Evolutionary conservation across 2,113 vertebrate species (phyloP).

Genomic region (Gnathonemus longibarbis): DNA sequence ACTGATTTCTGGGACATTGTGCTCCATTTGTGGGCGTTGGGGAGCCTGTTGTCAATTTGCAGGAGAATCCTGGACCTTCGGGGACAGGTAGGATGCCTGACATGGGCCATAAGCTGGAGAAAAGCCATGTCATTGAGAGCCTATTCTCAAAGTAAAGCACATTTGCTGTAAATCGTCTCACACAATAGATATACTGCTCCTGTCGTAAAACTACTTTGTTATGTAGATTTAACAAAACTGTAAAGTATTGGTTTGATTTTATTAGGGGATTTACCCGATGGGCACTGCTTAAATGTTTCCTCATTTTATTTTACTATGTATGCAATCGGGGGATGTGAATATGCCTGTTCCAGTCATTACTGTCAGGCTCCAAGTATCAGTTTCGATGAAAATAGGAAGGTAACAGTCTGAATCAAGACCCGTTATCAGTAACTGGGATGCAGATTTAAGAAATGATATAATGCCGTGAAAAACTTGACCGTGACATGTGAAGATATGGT

Average conservation of each 20-base stretch:
- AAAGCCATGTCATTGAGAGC: background rate
- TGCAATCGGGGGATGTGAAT: background rate
- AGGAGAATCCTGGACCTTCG: background rate
- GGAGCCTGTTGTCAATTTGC: background rate
- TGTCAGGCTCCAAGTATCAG: background rate
- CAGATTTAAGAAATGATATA: background rate
- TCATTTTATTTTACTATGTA: background rate
- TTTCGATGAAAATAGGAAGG: background rate
- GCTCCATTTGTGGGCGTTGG: background rate
- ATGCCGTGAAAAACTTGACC: background rate
- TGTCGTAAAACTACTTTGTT: background rate
- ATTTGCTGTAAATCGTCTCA: background rate
- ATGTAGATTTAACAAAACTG: background rate
- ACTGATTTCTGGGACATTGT: background rate
- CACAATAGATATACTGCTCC: background rate
- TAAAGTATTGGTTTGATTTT: background rate
- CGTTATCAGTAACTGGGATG: background rate
- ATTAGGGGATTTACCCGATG: background rate
- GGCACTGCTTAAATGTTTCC: background rate
- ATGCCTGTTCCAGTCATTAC: background rate
- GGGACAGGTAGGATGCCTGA: background rate
- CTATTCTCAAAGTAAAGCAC: background rate
- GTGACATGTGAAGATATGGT: background rate
- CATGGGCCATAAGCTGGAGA: background rate
- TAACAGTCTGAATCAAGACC: background rate